Conservation (phyloP, 2,888 invertebrate genomes). For the Peribatodes rhomboidaria region DNA sequence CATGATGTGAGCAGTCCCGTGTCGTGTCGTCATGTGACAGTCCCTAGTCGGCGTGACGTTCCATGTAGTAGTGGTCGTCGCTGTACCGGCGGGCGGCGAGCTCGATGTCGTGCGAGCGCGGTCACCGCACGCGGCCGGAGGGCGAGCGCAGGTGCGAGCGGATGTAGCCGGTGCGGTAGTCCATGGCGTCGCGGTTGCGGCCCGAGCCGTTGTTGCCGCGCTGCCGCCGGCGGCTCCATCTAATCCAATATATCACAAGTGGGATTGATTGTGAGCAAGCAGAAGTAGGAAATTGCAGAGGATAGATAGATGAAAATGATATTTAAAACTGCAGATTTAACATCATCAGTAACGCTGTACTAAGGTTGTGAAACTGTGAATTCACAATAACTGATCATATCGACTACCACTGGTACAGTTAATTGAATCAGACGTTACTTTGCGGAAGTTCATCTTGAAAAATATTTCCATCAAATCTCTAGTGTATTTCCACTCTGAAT, state of each 20-base stretch:
- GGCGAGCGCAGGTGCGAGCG: slow-evolving; percentile 96
- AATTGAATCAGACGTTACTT: too few relatives aligned
- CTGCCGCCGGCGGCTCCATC: slow-evolving; percentile 94
- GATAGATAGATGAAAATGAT: neutral
- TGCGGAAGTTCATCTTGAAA: too few relatives aligned
- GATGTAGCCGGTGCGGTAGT: slow-evolving; percentile 95
- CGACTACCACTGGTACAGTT: too few relatives aligned
- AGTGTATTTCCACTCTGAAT: too few relatives aligned
- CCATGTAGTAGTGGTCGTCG: slow-evolving; percentile 22
- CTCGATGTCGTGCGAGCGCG: slow-evolving; percentile 74
- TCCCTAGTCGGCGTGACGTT: neutral
- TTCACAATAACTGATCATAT: too few relatives aligned
- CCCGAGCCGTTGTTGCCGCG: slow-evolving; percentile 78
- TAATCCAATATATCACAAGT: slow-evolving; percentile 61
- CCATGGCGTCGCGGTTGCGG: slow-evolving; percentile 89
- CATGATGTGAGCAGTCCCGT: neutral
- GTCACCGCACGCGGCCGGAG: slow-evolving; percentile 97
- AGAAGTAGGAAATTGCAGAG: neutral
- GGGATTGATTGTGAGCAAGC: neutral
- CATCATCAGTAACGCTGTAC: too few relatives aligned
- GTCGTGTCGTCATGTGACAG: neutral
- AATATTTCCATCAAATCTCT: too few relatives aligned
- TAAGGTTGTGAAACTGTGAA: too few relatives aligned
- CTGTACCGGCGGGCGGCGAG: slow-evolving; percentile 23
- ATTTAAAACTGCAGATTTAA: too few relatives aligned